Conservation (phyloP, 2,113 vertebrate genomes). For the Oreochromis tanganicae region DNA sequence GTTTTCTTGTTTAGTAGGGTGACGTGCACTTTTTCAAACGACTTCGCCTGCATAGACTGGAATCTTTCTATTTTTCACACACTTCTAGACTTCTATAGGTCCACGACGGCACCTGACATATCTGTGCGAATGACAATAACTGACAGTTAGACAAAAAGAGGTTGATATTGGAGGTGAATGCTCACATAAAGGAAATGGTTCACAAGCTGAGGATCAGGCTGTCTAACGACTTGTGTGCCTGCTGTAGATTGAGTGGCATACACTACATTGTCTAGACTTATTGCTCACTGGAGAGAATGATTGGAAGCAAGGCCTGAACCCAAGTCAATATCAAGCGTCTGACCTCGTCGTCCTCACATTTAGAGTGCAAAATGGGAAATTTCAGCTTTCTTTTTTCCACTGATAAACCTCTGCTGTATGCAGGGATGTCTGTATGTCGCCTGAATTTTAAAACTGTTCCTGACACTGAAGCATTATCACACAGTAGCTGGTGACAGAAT, state of each 20-base stretch:
- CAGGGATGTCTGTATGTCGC: conserved; percentile 17
- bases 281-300: conserved; percentile 41
- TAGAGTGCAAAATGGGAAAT: not conserved
- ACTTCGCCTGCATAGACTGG: not conserved
- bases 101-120: rapidly evolving
- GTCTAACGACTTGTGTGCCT: not conserved
- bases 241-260: not conserved
- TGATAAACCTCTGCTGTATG: not conserved
- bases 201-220: not conserved
- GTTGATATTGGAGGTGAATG: not conserved
- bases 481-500: conserved; percentile 61
- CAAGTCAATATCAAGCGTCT: not conserved
- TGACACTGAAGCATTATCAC: conserved; percentile 64
- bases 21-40: not conserved
- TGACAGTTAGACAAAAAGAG: not conserved
- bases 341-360: not conserved
- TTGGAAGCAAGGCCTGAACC: not conserved
- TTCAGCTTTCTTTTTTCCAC: not conserved
- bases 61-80: not conserved
- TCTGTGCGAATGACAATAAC: not conserved
- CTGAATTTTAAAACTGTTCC: conserved; percentile 55
- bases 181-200: not conserved
- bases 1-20: not conserved
- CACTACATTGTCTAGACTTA: not conserved
- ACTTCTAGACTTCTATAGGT: not conserved